A percentile compares a stretch with the other conserved stretches of the same genome.
Evolutionary conservation across 2,888 invertebrate species (phyloP).

Genomic region (Caenorhabditis macrosperma): DNA sequence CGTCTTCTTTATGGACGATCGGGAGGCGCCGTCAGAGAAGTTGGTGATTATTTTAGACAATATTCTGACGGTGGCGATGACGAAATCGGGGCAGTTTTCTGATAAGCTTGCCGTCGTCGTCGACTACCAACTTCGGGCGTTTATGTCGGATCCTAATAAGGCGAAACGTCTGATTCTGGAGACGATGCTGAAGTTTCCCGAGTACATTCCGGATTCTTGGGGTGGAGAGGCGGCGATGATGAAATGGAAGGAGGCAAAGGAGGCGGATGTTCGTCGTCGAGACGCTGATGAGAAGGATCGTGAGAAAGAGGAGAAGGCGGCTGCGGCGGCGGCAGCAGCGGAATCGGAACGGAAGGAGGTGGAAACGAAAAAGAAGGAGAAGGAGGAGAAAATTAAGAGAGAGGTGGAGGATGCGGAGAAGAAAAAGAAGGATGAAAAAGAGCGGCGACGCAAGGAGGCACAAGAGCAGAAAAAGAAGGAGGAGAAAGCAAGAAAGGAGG

Average conservation of each 20-base stretch:
- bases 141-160: conserved; percentile 24
- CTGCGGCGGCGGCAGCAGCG: not conserved
- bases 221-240: conserved; percentile 37
- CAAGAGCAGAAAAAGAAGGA: conserved; percentile 44
- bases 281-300: conserved; percentile 28
- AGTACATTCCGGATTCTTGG: conserved; percentile 49
- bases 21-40: conserved; percentile 24
- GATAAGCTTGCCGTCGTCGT: conserved; percentile 33
- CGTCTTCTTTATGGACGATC: conserved; percentile 41
- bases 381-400: conserved; percentile 10
- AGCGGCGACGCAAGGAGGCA: conserved; percentile 22
- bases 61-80: conserved; percentile 36
- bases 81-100: conserved; percentile 34
- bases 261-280: conserved; percentile 21
- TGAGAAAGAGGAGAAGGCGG: not conserved
- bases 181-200: conserved; percentile 38
- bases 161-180: conserved; percentile 40
- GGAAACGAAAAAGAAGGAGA: conserved; percentile 14
- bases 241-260: conserved; percentile 39
- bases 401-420: conserved; percentile 28
- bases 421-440: conserved; percentile 44
- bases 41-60: conserved; percentile 32
- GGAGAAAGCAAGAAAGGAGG: conserved; percentile 17
- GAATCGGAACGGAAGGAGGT: conserved; percentile 11
- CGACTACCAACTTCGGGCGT: conserved; percentile 31